phyloP scores from a whole-genome alignment of 2,113 vertebrate genomes.

The Notechis scutatus region DNA sequence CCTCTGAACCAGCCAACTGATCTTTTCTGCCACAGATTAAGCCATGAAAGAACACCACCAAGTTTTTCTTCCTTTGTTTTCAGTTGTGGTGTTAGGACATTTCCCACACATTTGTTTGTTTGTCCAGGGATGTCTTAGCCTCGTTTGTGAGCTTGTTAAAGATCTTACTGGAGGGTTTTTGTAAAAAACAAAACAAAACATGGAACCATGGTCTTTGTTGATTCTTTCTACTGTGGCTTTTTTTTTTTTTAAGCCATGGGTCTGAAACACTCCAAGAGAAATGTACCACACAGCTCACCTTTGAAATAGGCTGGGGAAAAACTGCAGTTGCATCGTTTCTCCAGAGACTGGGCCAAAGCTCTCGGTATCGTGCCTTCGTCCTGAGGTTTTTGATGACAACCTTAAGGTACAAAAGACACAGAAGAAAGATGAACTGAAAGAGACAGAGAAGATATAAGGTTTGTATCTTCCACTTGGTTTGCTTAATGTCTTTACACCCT shows the following conservation, averaged over 20 bases:
- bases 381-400: slow-evolving; percentile 34
- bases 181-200: no score
- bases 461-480: background rate
- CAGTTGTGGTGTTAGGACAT: background rate
- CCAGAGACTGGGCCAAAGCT: slow-evolving; percentile 10
- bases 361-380: slow-evolving; percentile 24
- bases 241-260: background rate
- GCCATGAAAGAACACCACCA: background rate
- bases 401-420: slow-evolving; percentile 9
- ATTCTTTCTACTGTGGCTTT: no score
- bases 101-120: background rate
- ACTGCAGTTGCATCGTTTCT: slow-evolving; percentile 29
- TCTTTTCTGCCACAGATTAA: background rate
- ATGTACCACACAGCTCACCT: slow-evolving; percentile 27
- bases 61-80: background rate
- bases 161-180: background rate
- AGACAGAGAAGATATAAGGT: background rate
- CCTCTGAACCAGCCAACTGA: background rate
- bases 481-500: background rate
- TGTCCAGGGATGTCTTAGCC: background rate
- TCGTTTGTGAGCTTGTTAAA: background rate
- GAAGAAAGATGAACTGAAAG: background rate
- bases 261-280: background rate
- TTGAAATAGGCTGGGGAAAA: slow-evolving; percentile 43
- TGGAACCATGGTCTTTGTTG: background rate